Evolutionary conservation across 2,797 vertebrate genomes (phyloP).

Genomic region (Atherinosoma microstoma): DNA sequence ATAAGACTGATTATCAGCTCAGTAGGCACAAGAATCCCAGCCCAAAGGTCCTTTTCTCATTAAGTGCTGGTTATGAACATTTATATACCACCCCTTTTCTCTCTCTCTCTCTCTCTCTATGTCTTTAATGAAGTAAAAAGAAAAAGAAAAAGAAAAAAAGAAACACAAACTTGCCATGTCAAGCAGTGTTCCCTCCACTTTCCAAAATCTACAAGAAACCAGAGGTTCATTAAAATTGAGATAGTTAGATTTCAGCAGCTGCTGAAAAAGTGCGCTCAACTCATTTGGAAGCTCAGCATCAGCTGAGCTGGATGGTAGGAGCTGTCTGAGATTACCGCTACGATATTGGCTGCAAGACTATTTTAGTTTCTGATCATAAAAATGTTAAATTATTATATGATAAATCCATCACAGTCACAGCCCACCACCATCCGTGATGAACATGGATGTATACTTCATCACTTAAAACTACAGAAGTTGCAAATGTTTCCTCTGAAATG

Average conservation of each 20-base stretch:
- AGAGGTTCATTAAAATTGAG: constrained; percentile 24
- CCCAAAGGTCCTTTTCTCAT: constrained; percentile 50
- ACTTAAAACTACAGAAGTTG: constrained; percentile 22
- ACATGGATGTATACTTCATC: constrained; percentile 4
- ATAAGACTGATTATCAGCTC: constrained; percentile 99
- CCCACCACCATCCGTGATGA: constrained; percentile 29
- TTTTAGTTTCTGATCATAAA: constrained; percentile 27
- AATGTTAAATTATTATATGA: constrained; percentile 8
- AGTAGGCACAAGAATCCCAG: constrained; percentile 98
- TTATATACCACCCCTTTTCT: not conserved
- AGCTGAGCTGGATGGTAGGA: constrained; percentile 11
- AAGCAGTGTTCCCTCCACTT: constrained; percentile 29
- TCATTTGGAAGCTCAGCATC: constrained; percentile 21
- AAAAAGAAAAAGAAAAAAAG: constrained; percentile 7
- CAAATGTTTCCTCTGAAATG: constrained; percentile 33
- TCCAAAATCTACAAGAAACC: constrained; percentile 38
- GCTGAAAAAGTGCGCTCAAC: constrained; percentile 32
- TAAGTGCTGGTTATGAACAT: constrained; percentile 11
- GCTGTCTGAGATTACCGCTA: constrained; percentile 6
- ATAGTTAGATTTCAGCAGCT: constrained; percentile 30
- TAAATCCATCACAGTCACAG: constrained; percentile 49
- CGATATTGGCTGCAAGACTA: not conserved
- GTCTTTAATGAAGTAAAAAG: constrained; percentile 39
- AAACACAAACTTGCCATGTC: constrained; percentile 30
- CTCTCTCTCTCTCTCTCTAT: not conserved